Percentiles rank a stretch among this genome's conserved stretches.
phyloP scores from a whole-genome alignment of 2,113 vertebrate species.

The Prionailurus viverrinus region DNA sequence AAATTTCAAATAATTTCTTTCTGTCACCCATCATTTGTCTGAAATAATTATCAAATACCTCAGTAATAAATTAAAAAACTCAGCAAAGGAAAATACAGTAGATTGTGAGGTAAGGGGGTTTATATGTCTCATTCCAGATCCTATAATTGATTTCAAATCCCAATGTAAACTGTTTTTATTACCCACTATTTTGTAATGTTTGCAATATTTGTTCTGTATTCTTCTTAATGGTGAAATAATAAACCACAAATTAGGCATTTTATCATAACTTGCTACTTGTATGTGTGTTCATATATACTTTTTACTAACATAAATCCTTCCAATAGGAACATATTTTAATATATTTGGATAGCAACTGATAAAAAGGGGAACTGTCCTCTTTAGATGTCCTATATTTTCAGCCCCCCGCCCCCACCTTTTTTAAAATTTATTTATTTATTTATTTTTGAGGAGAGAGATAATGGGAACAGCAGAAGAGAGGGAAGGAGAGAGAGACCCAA shows the following conservation, averaged over 20 bases:
- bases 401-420: too few relatives aligned
- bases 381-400: not conserved
- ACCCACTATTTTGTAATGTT: not conserved
- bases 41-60: not conserved
- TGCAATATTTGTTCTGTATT: not conserved
- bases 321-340: not conserved
- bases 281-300: not conserved
- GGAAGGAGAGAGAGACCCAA: too few relatives aligned
- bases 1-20: constrained; percentile 41
- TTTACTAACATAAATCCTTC: not conserved
- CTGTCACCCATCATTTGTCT: not conserved
- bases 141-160: not conserved
- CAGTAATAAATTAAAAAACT: constrained; percentile 31
- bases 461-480: too few relatives aligned
- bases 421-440: too few relatives aligned
- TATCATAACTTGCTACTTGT: not conserved
- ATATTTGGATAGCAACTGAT: not conserved
- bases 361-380: not conserved
- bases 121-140: not conserved
- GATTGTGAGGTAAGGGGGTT: not conserved
- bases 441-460: too few relatives aligned
- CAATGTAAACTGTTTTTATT: not conserved
- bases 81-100: not conserved
- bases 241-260: not conserved
- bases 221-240: not conserved